Conservation (phyloP, 2,113 vertebrate genomes). For the Centropus bengalensis region DNA sequence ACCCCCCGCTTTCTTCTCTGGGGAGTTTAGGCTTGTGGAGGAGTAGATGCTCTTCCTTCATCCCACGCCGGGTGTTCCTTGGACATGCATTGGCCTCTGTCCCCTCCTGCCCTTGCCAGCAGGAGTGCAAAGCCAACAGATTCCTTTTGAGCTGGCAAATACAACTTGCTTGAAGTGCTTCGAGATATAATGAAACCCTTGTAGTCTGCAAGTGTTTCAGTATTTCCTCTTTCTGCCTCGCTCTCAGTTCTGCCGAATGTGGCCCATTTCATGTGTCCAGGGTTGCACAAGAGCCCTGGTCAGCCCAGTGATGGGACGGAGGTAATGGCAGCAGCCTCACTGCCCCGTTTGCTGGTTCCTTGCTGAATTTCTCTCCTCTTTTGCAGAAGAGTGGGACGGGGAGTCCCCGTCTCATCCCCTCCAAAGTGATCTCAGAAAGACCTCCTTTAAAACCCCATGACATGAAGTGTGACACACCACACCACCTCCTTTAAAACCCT, state of each 20-base stretch:
- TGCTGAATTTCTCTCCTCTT: not conserved
- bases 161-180: not conserved
- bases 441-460: not conserved
- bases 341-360: not conserved
- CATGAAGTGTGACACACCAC: no score
- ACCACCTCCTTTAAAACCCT: not conserved
- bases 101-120: not conserved
- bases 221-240: not conserved
- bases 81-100: not conserved
- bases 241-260: not conserved
- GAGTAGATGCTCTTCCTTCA: not conserved
- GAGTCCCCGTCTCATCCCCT: not conserved
- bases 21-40: not conserved
- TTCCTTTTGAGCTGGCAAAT: not conserved
- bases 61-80: not conserved
- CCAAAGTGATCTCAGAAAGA: not conserved
- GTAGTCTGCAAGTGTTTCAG: not conserved
- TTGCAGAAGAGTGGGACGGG: not conserved
- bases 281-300: not conserved
- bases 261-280: fast-evolving
- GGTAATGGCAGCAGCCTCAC: not conserved
- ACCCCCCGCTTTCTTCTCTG: not conserved
- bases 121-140: not conserved
- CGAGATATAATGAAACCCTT: not conserved
- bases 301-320: fast-evolving